Conservation (phyloP, 1,140 invertebrate genomes). For the Halesus radiatus region DNA sequence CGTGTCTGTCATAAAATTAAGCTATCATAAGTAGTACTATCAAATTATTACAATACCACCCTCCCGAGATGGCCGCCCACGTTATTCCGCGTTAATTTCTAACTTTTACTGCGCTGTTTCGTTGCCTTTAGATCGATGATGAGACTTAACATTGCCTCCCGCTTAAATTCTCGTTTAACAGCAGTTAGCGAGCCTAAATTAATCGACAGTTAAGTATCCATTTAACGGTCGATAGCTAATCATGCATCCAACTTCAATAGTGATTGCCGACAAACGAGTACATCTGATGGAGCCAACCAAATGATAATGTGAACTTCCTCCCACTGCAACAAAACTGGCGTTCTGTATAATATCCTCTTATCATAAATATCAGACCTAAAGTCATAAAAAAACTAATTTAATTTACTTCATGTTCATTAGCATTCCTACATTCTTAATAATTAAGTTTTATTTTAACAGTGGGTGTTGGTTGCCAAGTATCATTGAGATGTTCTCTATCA, state of each 20-base stretch:
- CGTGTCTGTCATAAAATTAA: constrained; percentile 38
- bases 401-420: too few species aligned
- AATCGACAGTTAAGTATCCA: constrained; percentile 1
- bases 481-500: too few species aligned
- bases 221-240: constrained; percentile 7
- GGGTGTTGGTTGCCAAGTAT: too few species aligned
- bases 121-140: constrained; percentile 16
- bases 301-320: too few species aligned
- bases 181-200: constrained; percentile 1
- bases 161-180: constrained; percentile 6
- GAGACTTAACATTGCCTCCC: constrained; percentile 34
- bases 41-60: constrained; percentile 37
- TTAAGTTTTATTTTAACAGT: too few species aligned
- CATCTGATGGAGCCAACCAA: too few species aligned
- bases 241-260: constrained; percentile 1
- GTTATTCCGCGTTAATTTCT: constrained; percentile 25
- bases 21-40: constrained; percentile 37
- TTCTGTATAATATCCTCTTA: too few species aligned
- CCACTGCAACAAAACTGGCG: too few species aligned
- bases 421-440: too few species aligned
- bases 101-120: constrained; percentile 8
- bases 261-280: neutral
- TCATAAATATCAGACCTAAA: too few species aligned
- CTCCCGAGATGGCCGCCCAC: neutral
- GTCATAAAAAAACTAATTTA: too few species aligned